A percentile compares a stretch with the other conserved stretches of the same genome.
Conservation (phyloP, 2,888 invertebrate genomes). For the Eledone cirrhosa region DNA sequence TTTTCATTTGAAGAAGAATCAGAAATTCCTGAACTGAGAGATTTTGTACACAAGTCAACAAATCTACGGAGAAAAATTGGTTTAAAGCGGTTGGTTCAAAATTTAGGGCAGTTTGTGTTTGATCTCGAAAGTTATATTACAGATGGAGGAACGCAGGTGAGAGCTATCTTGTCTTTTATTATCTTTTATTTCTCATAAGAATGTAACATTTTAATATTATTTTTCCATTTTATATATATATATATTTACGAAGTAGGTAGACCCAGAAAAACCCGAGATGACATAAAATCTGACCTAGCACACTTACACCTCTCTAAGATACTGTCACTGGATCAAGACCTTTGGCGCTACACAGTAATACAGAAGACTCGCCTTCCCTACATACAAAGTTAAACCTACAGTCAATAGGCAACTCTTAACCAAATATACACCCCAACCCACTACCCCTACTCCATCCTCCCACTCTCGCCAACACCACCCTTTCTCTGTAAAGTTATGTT, state of each 20-base stretch:
- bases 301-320: too few species aligned
- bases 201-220: not conserved
- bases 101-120: conserved; percentile 42
- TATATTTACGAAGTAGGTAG: not conserved
- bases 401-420: too few species aligned
- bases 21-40: conserved; percentile 44
- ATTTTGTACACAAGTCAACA: conserved; percentile 46
- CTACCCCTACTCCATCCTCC: too few species aligned
- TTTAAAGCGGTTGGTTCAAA: conserved; percentile 40
- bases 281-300: too few species aligned
- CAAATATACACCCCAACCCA: too few species aligned
- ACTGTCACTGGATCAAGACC: too few species aligned
- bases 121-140: conserved; percentile 44
- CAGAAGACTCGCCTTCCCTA: too few species aligned
- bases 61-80: conserved; percentile 36
- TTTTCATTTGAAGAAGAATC: conserved; percentile 47
- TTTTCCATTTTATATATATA: not conserved
- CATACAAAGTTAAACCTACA: too few species aligned
- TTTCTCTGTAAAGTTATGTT: too few species aligned
- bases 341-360: too few species aligned
- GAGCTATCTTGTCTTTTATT: not conserved
- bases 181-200: not conserved
- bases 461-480: too few species aligned
- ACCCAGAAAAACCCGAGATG: too few species aligned
- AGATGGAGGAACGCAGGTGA: conserved; percentile 42